These are phyloP conservation scores for Agriopis aurantiaria DNA, from an alignment of 2,888 invertebrate genomes.

Conservation along the genomic window DNA sequence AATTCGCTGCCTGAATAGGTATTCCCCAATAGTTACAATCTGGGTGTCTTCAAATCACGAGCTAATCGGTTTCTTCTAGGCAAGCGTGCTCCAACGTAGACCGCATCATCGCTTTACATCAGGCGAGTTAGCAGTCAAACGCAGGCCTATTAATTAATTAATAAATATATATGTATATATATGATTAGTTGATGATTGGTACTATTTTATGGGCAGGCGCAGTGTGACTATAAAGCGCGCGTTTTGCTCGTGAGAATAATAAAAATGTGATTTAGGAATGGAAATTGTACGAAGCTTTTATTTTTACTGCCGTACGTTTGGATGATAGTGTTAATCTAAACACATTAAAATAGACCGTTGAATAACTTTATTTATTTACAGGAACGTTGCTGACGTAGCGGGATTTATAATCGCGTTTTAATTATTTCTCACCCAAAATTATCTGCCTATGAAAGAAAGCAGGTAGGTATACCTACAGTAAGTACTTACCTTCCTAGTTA, in stretches of 20 bases:
- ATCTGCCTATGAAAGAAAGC: not conserved
- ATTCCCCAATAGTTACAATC: no score
- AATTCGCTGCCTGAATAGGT: no score
- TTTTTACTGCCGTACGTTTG: slow-evolving; percentile 36
- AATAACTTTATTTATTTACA: slow-evolving; percentile 22
- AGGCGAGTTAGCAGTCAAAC: no score
- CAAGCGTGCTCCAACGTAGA: no score
- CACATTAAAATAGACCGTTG: slow-evolving; percentile 24
- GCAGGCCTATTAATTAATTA: no score
- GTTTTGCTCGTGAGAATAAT: not conserved
- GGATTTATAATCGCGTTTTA: slow-evolving; percentile 16
- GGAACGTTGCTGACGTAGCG: slow-evolving; percentile 14
- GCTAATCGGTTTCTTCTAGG: no score
- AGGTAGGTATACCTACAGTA: not conserved
- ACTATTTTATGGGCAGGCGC: no score
- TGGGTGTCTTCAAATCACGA: no score
- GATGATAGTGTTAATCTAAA: slow-evolving; percentile 33
- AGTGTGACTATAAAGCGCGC: not conserved
- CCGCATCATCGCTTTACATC: no score
- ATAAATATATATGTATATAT: no score
- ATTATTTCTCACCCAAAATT: slow-evolving; percentile 10
- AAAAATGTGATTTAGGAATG: not conserved
- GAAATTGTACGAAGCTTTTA: slow-evolving; percentile 15
- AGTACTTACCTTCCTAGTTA: no score
- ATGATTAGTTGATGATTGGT: no score